Conservation (phyloP, 1,140 invertebrate species). For the Diploscapter pachys region DNA sequence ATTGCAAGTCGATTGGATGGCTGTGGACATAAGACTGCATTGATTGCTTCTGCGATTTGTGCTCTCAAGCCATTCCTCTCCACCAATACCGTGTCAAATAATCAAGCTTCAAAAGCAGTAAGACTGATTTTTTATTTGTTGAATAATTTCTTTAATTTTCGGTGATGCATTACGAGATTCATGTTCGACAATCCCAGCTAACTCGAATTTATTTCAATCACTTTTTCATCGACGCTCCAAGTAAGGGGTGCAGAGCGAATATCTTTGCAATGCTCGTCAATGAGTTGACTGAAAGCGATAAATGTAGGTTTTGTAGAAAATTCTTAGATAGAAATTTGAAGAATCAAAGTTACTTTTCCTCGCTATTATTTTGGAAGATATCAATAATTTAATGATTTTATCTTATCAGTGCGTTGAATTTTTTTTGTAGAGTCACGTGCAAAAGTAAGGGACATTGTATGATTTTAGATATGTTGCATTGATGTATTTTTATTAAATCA, state of each 20-base stretch:
- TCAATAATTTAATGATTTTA: no score
- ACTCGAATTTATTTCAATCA: constrained; percentile 5
- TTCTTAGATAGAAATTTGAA: no score
- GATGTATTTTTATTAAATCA: no score
- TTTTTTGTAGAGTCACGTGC: no score
- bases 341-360: no score
- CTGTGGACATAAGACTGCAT: constrained; percentile 5
- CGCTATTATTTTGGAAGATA: no score
- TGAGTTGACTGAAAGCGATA: constrained; percentile 21
- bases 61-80: constrained; percentile 18
- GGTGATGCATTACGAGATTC: constrained; percentile 6
- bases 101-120: constrained; percentile 19
- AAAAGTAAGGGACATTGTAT: no score
- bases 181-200: constrained; percentile 4
- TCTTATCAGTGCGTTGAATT: no score
- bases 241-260: constrained; percentile 20
- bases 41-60: constrained; percentile 5
- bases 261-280: constrained; percentile 26
- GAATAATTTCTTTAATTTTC: constrained; percentile 6
- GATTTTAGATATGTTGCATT: no score
- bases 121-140: not conserved
- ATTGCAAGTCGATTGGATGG: constrained; percentile 15
- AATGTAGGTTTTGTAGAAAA: constrained; percentile 7
- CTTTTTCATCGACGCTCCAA: constrained; percentile 22
- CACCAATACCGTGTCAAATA: constrained; percentile 20